Conservation (phyloP, 2,113 vertebrate genomes). For the Polypterus senegalus region DNA sequence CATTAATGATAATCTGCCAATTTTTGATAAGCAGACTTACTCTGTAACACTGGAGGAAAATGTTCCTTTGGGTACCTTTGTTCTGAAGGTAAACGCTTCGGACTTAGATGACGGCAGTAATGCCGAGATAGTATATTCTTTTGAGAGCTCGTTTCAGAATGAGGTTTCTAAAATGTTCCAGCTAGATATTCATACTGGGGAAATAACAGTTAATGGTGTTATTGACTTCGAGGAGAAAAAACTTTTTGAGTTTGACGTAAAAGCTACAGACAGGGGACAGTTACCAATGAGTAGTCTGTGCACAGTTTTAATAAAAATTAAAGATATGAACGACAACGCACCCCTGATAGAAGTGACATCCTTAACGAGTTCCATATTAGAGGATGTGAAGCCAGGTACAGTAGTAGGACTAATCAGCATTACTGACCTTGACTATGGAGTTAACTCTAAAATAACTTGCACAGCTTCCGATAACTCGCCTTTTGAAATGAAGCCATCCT, state of each 20-base stretch:
- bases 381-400: constrained; percentile 3
- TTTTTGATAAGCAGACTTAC: constrained; percentile 28
- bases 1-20: constrained; percentile 28
- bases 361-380: not conserved
- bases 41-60: constrained; percentile 26
- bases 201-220: constrained; percentile 9
- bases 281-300: constrained; percentile 9
- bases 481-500: constrained; percentile 5
- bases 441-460: constrained; percentile 8
- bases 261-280: constrained; percentile 19
- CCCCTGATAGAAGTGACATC: constrained; percentile 15
- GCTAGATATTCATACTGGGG: constrained; percentile 13
- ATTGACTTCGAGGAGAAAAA: constrained; percentile 23
- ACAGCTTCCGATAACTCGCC: constrained; percentile 7
- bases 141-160: constrained; percentile 1
- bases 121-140: constrained; percentile 15
- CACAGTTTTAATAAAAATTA: constrained; percentile 17
- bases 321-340: constrained; percentile 23
- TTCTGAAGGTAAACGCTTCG: constrained; percentile 20
- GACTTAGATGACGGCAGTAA: constrained; percentile 30
- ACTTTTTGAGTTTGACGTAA: constrained; percentile 14
- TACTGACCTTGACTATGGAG: constrained; percentile 2
- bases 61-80: constrained; percentile 8
- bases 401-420: constrained; percentile 2
- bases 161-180: constrained; percentile 10